phyloP scores from a whole-genome alignment of 2,797 vertebrate genomes.

The Cirrhinus mrigala region DNA sequence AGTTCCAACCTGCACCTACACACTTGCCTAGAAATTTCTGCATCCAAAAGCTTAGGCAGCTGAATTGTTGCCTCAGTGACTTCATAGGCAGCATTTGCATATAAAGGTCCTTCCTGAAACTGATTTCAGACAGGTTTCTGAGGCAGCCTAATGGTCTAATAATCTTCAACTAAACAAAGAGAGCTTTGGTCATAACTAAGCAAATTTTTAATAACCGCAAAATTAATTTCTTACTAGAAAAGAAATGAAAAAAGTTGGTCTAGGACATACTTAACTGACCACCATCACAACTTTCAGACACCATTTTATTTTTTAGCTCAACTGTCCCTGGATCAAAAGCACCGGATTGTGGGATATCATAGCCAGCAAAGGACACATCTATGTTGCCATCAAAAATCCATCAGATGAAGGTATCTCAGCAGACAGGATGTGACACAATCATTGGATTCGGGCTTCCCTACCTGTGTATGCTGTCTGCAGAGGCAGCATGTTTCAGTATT shows the following conservation, averaged over 20 bases:
- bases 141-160: background rate
- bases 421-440: too few relatives aligned
- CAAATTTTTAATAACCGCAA: background rate
- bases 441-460: too few relatives aligned
- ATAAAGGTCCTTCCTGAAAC: background rate
- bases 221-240: background rate
- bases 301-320: background rate
- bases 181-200: background rate
- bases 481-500: background rate
- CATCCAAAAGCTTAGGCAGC: background rate
- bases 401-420: background rate
- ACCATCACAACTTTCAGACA: background rate
- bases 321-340: background rate
- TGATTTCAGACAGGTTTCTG: background rate
- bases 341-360: background rate
- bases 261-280: background rate
- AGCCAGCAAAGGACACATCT: background rate
- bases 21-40: background rate
- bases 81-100: background rate
- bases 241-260: background rate
- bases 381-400: background rate
- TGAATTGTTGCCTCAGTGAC: background rate
- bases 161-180: background rate
- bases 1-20: background rate
- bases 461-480: background rate